phyloP scores from a whole-genome alignment of 2,888 invertebrate species.

The Parnassius orleans region DNA sequence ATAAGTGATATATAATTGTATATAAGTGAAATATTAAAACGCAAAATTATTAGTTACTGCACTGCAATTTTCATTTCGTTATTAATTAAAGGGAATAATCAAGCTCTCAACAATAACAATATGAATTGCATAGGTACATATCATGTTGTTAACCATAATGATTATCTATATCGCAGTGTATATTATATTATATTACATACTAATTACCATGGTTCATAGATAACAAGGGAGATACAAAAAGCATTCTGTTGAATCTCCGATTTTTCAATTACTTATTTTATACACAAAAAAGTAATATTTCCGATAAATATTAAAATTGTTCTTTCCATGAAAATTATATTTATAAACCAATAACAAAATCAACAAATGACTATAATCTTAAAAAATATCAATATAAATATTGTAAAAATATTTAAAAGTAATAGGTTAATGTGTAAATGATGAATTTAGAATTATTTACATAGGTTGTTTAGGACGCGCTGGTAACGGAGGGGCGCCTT shows the following conservation, averaged over 20 bases:
- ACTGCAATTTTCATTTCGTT: no score
- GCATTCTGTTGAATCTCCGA: neutral
- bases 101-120: no score
- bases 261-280: slow-evolving; percentile 1
- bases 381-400: slow-evolving; percentile 11
- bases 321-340: slow-evolving; percentile 10
- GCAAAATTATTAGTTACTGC: no score
- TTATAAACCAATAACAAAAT: slow-evolving; percentile 23
- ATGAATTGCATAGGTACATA: no score
- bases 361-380: slow-evolving; percentile 18
- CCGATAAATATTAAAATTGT: neutral
- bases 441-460: slow-evolving; percentile 25
- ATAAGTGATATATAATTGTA: no score
- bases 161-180: neutral
- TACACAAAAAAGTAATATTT: slow-evolving; percentile 1
- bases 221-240: slow-evolving; percentile 7
- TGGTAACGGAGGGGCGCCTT: slow-evolving; percentile 83
- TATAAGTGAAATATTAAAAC: no score
- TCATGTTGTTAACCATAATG: no score
- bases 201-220: slow-evolving; percentile 4
- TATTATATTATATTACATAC: slow-evolving; percentile 3
- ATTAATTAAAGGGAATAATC: no score
- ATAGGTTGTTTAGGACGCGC: slow-evolving; percentile 77
- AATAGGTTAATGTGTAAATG: neutral
- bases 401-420: neutral